A percentile compares a stretch with the other conserved stretches of the same genome.
Conservation (phyloP, 2,888 invertebrate genomes). For the Agrotis clavis region DNA sequence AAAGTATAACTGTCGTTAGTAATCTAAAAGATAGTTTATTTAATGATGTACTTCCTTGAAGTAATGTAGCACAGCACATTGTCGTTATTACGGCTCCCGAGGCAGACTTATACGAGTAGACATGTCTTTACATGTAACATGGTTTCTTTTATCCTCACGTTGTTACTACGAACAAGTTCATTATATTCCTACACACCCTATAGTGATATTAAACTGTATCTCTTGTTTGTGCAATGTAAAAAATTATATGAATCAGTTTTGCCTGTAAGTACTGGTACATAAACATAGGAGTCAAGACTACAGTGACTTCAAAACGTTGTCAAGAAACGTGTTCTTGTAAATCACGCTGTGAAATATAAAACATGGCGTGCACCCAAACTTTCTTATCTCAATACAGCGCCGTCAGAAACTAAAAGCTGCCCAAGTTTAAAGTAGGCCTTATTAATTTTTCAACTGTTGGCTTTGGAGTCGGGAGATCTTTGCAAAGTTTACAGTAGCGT, state of each 20-base stretch:
- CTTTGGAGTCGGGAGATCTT: conserved; percentile 53
- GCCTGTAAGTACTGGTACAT: background rate
- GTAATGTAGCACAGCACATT: conserved; percentile 8
- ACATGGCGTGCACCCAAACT: conserved; percentile 34
- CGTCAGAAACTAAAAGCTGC: conserved; percentile 54
- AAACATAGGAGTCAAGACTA: background rate
- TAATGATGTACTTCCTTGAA: background rate
- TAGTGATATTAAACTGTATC: background rate
- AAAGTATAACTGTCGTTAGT: background rate
- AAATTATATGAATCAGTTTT: too few relatives aligned
- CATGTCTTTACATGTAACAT: background rate
- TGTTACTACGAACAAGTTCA: background rate
- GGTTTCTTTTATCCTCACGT: background rate
- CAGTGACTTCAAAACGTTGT: background rate
- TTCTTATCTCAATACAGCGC: conserved; percentile 51
- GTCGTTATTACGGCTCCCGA: conserved; percentile 1
- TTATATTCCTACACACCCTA: background rate
- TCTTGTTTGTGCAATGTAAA: too few relatives aligned
- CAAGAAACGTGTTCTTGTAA: conserved; percentile 4
- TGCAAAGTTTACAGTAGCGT: conserved; percentile 46
- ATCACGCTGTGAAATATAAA: conserved; percentile 22
- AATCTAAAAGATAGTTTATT: background rate
- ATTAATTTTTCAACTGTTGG: conserved; percentile 66
- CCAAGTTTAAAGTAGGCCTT: conserved; percentile 65
- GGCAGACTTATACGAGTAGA: background rate